phyloP scores from a whole-genome alignment of 2,113 vertebrate species.

The Hydrochoerus hydrochaeris region DNA sequence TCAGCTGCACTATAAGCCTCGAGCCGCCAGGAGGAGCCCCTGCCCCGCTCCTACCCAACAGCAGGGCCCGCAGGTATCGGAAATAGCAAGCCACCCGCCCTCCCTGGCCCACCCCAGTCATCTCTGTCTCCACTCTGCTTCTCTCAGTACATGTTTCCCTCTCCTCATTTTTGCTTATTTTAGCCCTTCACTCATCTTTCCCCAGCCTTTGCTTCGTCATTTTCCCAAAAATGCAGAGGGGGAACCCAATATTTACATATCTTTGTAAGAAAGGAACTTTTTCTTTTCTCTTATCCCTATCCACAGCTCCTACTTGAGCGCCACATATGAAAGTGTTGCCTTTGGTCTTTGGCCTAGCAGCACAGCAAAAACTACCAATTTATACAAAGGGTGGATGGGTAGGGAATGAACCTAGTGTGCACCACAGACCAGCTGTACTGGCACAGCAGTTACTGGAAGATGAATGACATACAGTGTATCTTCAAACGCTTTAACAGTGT shows the following conservation, averaged over 20 bases:
- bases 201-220: neutral
- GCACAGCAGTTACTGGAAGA: neutral
- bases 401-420: neutral
- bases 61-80: neutral
- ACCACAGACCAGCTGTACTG: neutral
- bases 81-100: neutral
- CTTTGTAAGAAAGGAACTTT: neutral
- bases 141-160: neutral
- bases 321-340: neutral
- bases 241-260: neutral
- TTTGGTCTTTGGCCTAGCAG: neutral
- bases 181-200: neutral
- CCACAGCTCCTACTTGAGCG: neutral
- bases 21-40: slow-evolving; percentile 65
- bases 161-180: neutral
- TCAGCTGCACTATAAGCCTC: neutral
- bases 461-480: neutral
- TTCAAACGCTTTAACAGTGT: neutral
- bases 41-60: neutral
- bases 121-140: neutral
- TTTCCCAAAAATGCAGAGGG: neutral
- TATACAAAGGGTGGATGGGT: neutral
- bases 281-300: neutral
- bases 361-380: neutral
- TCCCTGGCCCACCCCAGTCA: too few species aligned